Evolutionary conservation across 2,888 invertebrate genomes (phyloP), one percentile per base, ranked within the genome.

Genomic region (Zonitis immaculata): DNA sequence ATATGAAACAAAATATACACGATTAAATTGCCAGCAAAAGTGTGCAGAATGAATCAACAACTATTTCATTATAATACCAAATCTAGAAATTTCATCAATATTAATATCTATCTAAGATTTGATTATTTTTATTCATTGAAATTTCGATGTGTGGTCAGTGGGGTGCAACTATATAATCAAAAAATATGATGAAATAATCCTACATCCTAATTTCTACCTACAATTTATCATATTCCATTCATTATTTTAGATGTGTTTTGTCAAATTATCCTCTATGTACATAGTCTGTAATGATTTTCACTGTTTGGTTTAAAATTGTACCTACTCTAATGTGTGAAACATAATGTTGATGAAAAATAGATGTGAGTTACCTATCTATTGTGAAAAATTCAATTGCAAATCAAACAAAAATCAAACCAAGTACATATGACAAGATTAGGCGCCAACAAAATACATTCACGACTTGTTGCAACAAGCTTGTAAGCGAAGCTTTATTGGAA

Each of bases 401-500:
- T 35, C 35, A 9, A 16, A n/a, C n/a, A 35, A 35, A 35, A 35
- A 35, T 35, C 35, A 35, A 35, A 16, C n/a, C n/a, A n/a, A n/a
- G n/a, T n/a, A n/a, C n/a, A n/a, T 35, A 35, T 35, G 16, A 18
- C 35, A 35, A 14, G 35, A 35, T 35, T 18, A 35, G 35, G 35
- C 35, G 18, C 35, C 35, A 35, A 35, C 18, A 35, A 35, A 9
- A 12, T 14, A 14, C 14, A 27, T 27, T 46, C 30, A 16, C 18
- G 11, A 47, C 35, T 32, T 28, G 30, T 14, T 47, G 20, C n/a
- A 32, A 32, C 28, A 28, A 30, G 30, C 18, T 28, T 47, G 48
- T 39, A 39, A 18, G 27, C 5, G 22, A 27, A 48, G 26, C 48
- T 48, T 48, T 48, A 48, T 48, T 22, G 48, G 22, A 42, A 42